Percentiles rank a stretch among this genome's conserved stretches.
These are phyloP conservation scores for Saccostrea glomerata DNA, from an alignment of 1,140 invertebrate species.

Conservation along the genomic window DNA sequence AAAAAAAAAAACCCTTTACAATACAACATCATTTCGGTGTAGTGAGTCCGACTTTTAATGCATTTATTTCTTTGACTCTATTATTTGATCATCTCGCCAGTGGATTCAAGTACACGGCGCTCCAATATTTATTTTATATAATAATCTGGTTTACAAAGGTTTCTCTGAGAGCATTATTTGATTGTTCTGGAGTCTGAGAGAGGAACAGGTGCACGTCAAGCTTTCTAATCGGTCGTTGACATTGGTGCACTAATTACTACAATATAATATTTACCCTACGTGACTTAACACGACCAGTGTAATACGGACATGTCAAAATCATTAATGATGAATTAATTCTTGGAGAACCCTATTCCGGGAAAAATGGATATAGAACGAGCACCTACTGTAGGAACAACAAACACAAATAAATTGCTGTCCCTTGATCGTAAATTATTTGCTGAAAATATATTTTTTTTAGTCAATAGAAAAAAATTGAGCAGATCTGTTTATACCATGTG, in stretches of 20 bases:
- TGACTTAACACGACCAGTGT: neutral
- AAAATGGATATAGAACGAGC: too few relatives aligned
- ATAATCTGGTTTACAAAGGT: neutral
- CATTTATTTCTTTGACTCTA: neutral
- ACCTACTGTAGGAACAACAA: too few relatives aligned
- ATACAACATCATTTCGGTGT: neutral
- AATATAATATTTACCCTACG: slow-evolving; percentile 6
- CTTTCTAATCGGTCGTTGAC: neutral
- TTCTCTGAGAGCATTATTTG: neutral
- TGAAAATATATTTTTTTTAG: too few relatives aligned
- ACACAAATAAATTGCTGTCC: too few relatives aligned
- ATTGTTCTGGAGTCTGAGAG: neutral
- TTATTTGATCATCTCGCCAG: neutral
- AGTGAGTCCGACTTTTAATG: neutral
- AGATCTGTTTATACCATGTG: too few relatives aligned
- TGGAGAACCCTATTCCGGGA: too few relatives aligned
- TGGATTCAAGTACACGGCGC: neutral
- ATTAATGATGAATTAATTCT: too few relatives aligned
- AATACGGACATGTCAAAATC: too few relatives aligned
- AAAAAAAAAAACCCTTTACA: too few relatives aligned
- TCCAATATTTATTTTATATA: too few relatives aligned
- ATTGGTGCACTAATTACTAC: neutral
- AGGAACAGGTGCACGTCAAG: neutral
- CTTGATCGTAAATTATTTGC: too few relatives aligned
- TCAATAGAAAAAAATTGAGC: too few relatives aligned